Conservation (phyloP, 2,113 vertebrate genomes). For the Dinomys branickii region DNA sequence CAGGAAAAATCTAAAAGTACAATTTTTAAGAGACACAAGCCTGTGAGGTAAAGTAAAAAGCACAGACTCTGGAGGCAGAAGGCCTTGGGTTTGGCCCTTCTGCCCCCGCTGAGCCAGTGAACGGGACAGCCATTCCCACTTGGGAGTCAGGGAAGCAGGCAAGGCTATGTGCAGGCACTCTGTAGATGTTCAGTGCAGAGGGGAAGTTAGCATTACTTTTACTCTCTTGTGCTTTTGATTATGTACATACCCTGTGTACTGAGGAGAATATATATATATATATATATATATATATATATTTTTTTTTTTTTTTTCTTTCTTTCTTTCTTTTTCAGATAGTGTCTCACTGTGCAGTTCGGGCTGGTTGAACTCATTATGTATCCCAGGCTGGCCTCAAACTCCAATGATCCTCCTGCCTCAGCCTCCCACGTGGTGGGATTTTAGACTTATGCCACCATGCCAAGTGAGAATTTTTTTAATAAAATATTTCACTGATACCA, state of each 20-base stretch:
- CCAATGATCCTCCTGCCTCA: too few species aligned
- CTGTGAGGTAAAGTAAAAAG: not conserved
- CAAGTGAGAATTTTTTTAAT: not conserved
- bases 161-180: not conserved
- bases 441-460: too few species aligned
- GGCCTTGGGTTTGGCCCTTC: not conserved
- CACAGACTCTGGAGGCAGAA: not conserved
- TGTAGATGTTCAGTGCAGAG: not conserved
- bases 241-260: not conserved
- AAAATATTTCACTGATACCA: not conserved
- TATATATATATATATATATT: too few species aligned
- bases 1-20: not conserved
- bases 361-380: too few species aligned
- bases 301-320: too few species aligned
- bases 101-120: not conserved
- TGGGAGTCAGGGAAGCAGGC: not conserved
- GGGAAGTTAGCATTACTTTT: not conserved
- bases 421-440: too few species aligned
- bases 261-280: slow-evolving; percentile 16
- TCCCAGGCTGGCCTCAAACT: too few species aligned
- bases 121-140: not conserved
- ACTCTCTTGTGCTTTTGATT: not conserved
- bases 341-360: too few species aligned
- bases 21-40: not conserved
- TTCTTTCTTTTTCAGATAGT: too few species aligned